These are phyloP conservation scores for Gephyroberyx darwinii DNA, from an alignment of 2,797 vertebrate genomes.

Conservation along the genomic window DNA sequence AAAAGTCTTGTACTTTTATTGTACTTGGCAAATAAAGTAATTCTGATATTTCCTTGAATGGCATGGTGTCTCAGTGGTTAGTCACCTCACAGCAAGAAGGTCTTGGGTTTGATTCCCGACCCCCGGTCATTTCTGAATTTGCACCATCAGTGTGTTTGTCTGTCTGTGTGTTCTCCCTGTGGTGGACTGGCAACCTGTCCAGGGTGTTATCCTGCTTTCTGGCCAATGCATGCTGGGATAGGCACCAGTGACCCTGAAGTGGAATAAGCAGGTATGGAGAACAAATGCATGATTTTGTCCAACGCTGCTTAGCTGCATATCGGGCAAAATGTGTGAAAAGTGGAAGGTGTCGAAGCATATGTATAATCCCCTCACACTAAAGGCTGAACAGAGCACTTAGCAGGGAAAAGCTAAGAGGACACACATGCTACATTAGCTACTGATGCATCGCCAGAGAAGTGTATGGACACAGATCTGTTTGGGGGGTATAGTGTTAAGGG, in stretches of 20 bases:
- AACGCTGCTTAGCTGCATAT: neutral
- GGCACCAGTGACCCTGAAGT: too few relatives aligned
- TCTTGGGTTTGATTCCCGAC: too few relatives aligned
- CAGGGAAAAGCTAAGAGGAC: neutral
- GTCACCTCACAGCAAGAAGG: too few relatives aligned
- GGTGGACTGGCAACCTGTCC: neutral
- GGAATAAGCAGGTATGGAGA: too few relatives aligned
- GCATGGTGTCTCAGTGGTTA: too few relatives aligned
- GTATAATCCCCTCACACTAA: neutral
- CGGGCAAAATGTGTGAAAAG: neutral
- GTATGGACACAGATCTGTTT: constrained; percentile 13
- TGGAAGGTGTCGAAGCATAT: neutral
- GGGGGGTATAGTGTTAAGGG: neutral
- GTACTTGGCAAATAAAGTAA: neutral
- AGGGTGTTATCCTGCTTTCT: neutral
- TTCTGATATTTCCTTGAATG: neutral
- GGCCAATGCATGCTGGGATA: too few relatives aligned
- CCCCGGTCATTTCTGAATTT: too few relatives aligned
- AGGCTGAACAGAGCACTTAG: neutral
- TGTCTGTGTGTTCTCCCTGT: too few relatives aligned
- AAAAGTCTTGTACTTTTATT: neutral
- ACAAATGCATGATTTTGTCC: neutral
- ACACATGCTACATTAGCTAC: constrained; percentile 15
- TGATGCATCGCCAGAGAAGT: neutral
- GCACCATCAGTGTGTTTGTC: too few relatives aligned